phyloP scores from a whole-genome alignment of 2,797 vertebrate species.

The Ctenopoma multispine region DNA sequence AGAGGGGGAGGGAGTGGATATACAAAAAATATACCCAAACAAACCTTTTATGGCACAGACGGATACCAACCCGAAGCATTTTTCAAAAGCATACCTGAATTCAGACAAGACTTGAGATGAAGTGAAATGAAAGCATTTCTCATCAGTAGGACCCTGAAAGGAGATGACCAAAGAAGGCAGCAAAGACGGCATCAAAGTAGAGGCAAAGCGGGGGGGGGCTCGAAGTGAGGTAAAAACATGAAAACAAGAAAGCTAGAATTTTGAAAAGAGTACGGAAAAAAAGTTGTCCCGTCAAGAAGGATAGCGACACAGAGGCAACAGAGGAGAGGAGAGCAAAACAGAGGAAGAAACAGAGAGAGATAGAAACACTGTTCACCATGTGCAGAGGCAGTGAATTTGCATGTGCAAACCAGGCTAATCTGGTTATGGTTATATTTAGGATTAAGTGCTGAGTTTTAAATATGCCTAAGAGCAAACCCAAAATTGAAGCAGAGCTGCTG shows the following conservation, averaged over 20 bases:
- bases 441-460: not conserved
- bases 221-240: constrained; percentile 30
- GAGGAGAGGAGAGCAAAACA: not conserved
- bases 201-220: constrained; percentile 5
- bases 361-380: not conserved
- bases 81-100: constrained; percentile 1
- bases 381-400: not conserved
- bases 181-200: constrained; percentile 46
- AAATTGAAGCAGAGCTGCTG: not conserved
- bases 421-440: not conserved
- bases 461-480: constrained; percentile 16
- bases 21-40: constrained; percentile 26
- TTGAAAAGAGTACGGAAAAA: constrained; percentile 1
- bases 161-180: constrained; percentile 80
- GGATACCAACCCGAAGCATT: not conserved
- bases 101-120: constrained; percentile 21
- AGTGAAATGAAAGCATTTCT: too few relatives aligned
- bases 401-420: not conserved
- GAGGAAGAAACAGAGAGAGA: constrained; percentile 8
- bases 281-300: not conserved
- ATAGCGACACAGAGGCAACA: not conserved
- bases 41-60: constrained; percentile 59
- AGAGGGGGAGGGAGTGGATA: constrained; percentile 18
- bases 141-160: constrained; percentile 29
- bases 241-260: constrained; percentile 42